Base-by-base conservation (phyloP, 2,888 invertebrate genomes). In the Euclidia mi region DNA sequence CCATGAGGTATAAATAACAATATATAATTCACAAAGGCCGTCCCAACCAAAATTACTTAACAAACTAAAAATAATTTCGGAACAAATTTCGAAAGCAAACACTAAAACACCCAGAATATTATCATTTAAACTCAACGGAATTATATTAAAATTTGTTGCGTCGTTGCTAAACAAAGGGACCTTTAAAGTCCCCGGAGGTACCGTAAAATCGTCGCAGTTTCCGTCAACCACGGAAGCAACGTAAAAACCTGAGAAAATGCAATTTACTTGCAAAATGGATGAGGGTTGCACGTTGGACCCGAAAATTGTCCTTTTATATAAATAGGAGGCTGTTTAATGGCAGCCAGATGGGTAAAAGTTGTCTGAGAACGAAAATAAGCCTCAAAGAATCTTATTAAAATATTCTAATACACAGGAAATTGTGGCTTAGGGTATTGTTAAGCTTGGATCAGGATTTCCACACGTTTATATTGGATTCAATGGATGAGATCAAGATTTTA, bases 211-310 rank as follows among this genome's bases (percentile, higher is more conserved):
- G 32, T 50, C 38, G 46, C 44, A 35, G 55, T 50, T 64, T 62
- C 64, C 55, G 55, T 56, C 53, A 66, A 73, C 76, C 57, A 35
- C 63, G 64, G 61, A 60, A 58, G 71, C 60, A 53, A 49, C 67
- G 61, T 53, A 68, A 73, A 72, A 74, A 71, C 71, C 74, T 62
- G 63, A 71, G 68, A 63, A 75, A 76, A 69, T 74, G 78, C 75
- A 71, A 74, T 77, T 77, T 74, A 59, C 75, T 69, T 71, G 59
- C 71, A 74, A 74, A 74, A 76, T 74, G 57, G 45, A 76, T 66
- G 70, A 74, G 70, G 50, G 59, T 58, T 72, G 66, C 62, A 66
- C 44, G 53, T 40, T 48, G 51, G 47, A 53, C 25, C 57, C 55
- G 40, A 18, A 63, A 69, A 72, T 56, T 60, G 67, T 70, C 62